Base-by-base conservation (phyloP, 1,140 invertebrate genomes). In the Hyposmocoma kahamanoa region DNA sequence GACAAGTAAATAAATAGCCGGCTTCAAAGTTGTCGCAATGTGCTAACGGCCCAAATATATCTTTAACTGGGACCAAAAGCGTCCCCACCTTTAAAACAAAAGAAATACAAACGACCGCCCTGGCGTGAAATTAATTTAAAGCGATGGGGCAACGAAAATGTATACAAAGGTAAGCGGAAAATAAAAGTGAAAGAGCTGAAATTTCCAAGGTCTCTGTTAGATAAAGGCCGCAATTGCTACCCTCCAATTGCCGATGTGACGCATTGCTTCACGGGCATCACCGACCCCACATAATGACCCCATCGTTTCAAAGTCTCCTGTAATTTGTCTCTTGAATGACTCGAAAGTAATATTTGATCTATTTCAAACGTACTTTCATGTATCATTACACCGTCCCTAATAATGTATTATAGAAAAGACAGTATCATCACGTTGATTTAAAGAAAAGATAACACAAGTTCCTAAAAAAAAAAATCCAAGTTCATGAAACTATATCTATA, bases 51-150 rank as follows among this genome's bases (percentile, higher is more conserved):
- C 52, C 51, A 56, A 65, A 68, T 74, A 65, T 71, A 72, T 72
- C 64, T 73, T 53, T 54, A 64, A 67, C 49, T 57, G 50, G 53
- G 42, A 65, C 57, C 61, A 62, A 71, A 70, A 67, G 62, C 54
- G 54, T 57, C 55, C 56, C 55, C 56, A 67, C 58, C 54, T 62
- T 62, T 50, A 47, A 63, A 67, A 76, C 64, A 72, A 76, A 69
- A 72, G 65, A 72, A 67, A 73, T 66, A 67, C 59, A 70, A 74
- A 67, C 62, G 64, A 65, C 62, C 62, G 58, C 58, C 55, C 53
- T 61, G 67, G 56, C 58, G 58, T 67, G 62, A 71, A 74, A 78
- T 73, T 72, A 72, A 75, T 74, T 75, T 62, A 72, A 65, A 67
- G 58, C 65, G 59, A 72, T 67, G 63, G 62, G 57, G 54, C 59